A percentile compares a stretch with the other conserved stretches of the same genome.
Evolutionary conservation across 2,113 vertebrate genomes (phyloP).

Genomic region (Hystrix brachyura): DNA sequence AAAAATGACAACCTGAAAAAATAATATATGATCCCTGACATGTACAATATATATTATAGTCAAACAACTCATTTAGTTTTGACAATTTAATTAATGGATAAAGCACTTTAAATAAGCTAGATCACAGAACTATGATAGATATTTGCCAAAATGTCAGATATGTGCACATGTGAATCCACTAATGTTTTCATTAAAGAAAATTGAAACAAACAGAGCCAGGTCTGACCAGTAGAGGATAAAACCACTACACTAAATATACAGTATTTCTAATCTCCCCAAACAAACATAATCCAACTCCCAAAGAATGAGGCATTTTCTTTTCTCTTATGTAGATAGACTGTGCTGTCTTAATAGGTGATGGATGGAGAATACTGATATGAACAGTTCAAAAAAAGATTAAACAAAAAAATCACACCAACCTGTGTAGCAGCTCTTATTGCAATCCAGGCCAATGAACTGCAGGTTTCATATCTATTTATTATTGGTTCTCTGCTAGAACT

Average conservation of each 20-base stretch:
- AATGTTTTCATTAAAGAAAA: slow-evolving; percentile 81
- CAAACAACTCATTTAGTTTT: slow-evolving; percentile 76
- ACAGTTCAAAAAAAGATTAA: not conserved
- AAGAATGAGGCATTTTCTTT: slow-evolving; percentile 37
- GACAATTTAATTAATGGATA: slow-evolving; percentile 82
- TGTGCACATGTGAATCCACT: slow-evolving; percentile 46
- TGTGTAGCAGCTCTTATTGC: slow-evolving; percentile 91
- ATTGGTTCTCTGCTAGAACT: slow-evolving; percentile 61
- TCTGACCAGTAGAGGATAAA: slow-evolving; percentile 72
- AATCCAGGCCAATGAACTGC: slow-evolving; percentile 89
- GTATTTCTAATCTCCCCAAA: slow-evolving; percentile 62
- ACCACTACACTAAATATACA: slow-evolving; percentile 3
- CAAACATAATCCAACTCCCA: slow-evolving; percentile 68
- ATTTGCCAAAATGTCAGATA: slow-evolving; percentile 73
- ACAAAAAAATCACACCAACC: slow-evolving; percentile 85
- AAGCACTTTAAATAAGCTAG: slow-evolving; percentile 79
- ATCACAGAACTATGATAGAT: slow-evolving; percentile 63
- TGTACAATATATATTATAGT: slow-evolving; percentile 46
- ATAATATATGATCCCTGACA: slow-evolving; percentile 57
- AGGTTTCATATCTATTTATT: slow-evolving; percentile 74
- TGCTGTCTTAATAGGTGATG: slow-evolving; percentile 3
- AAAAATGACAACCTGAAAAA: slow-evolving; percentile 60
- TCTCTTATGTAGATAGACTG: not conserved
- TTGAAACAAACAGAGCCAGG: slow-evolving; percentile 64
- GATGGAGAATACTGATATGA: not conserved